These are phyloP conservation scores for Machaerirhynchus nigripectus DNA, from an alignment of 2,113 vertebrate genomes.

Conservation along the genomic window DNA sequence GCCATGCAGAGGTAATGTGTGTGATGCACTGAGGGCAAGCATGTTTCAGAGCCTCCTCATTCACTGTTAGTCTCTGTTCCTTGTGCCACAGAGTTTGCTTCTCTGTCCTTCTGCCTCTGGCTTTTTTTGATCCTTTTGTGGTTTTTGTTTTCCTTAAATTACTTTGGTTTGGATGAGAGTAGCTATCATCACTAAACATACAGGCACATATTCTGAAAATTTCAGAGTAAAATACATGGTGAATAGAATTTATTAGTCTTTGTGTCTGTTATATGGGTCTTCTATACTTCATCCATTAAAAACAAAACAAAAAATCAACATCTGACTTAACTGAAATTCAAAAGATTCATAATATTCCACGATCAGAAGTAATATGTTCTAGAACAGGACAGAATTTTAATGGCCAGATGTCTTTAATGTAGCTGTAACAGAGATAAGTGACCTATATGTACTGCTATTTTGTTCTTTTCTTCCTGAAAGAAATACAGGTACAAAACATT, in stretches of 20 bases:
- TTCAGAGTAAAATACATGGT: neutral
- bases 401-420: neutral
- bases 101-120: neutral
- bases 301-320: neutral
- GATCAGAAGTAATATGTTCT: neutral
- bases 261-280: neutral
- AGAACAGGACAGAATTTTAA: neutral
- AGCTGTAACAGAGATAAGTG: neutral
- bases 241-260: neutral
- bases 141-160: neutral
- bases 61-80: neutral
- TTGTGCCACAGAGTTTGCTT: neutral
- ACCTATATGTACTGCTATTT: neutral
- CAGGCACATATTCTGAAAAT: neutral
- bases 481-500: neutral
- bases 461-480: neutral
- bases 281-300: neutral
- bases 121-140: neutral
- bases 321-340: neutral
- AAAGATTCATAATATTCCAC: neutral
- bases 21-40: neutral
- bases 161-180: neutral
- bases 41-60: neutral
- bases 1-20: neutral
- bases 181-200: neutral